phyloP scores from a whole-genome alignment of 2,113 vertebrate genomes.

The Archocentrus centrarchus region DNA sequence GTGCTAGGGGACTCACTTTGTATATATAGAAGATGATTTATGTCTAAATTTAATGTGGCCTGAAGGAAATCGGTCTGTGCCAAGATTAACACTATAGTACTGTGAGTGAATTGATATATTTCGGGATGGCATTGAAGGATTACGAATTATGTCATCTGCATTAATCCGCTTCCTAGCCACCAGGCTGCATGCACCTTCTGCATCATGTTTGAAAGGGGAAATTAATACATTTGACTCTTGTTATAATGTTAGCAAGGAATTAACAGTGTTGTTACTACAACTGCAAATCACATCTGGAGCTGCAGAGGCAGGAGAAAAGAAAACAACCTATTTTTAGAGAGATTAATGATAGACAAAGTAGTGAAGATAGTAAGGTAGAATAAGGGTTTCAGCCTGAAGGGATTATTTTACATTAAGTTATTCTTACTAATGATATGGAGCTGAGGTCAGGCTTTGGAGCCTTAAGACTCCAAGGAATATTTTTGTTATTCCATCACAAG shows the following conservation, averaged over 20 bases:
- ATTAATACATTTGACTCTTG: constrained; percentile 58
- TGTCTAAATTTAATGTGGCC: constrained; percentile 35
- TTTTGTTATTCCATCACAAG: not conserved
- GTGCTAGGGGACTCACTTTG: not conserved
- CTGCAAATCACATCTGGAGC: constrained; percentile 29
- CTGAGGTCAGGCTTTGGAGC: constrained; percentile 47
- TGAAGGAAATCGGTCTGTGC: constrained; percentile 43
- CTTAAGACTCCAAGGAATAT: constrained; percentile 34
- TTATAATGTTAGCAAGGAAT: constrained; percentile 44
- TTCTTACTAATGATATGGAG: constrained; percentile 42
- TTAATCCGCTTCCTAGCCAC: constrained; percentile 67
- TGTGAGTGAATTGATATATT: constrained; percentile 67
- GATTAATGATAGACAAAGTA: constrained; percentile 49
- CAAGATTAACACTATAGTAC: constrained; percentile 48
- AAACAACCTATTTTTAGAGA: constrained; percentile 57
- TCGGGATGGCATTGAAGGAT: constrained; percentile 66
- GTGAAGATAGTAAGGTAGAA: constrained; percentile 23
- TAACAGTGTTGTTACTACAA: constrained; percentile 36
- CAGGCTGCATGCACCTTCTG: constrained; percentile 52
- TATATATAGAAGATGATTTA: constrained; percentile 9
- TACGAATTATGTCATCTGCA: constrained; percentile 68
- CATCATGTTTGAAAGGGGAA: constrained; percentile 59
- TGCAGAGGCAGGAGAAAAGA: constrained; percentile 18
- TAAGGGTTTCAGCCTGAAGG: constrained; percentile 8
- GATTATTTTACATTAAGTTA: constrained; percentile 43